phyloP scores from a whole-genome alignment of 2,113 vertebrate species.

The Leptobrachium ailaonicum region DNA sequence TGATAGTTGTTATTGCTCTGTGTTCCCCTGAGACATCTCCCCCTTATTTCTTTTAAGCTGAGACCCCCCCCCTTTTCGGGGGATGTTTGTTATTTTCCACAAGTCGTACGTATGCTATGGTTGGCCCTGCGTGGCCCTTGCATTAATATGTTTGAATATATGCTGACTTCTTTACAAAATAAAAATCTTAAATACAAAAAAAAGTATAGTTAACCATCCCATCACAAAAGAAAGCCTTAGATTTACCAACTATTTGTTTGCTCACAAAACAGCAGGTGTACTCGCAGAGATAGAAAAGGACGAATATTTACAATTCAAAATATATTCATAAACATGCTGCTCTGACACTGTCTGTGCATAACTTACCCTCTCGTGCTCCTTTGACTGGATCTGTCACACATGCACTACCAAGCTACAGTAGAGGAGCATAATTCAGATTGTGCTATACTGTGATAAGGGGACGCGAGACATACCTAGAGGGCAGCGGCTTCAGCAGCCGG shows the following conservation, averaged over 20 bases:
- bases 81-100: too few relatives aligned
- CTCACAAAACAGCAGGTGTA: slow-evolving; percentile 29
- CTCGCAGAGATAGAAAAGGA: background rate
- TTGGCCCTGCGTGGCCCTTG: too few relatives aligned
- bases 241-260: slow-evolving; percentile 12
- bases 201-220: background rate
- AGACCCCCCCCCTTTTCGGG: too few relatives aligned
- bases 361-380: slow-evolving; percentile 32
- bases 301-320: slow-evolving; percentile 45
- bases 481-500: too few relatives aligned
- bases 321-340: slow-evolving; percentile 16
- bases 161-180: too few relatives aligned
- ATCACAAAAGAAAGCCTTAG: slow-evolving; percentile 19
- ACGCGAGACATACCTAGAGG: too few relatives aligned
- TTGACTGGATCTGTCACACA: slow-evolving; percentile 31
- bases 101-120: too few relatives aligned
- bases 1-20: too few relatives aligned
- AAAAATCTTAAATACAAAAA: too few relatives aligned
- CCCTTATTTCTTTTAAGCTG: too few relatives aligned
- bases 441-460: background rate
- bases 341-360: slow-evolving; percentile 17
- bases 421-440: background rate
- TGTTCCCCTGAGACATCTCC: too few relatives aligned
- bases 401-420: background rate
- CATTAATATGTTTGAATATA: too few relatives aligned